Base-by-base conservation (phyloP, 2,888 invertebrate genomes). In the Graphium colonna region DNA sequence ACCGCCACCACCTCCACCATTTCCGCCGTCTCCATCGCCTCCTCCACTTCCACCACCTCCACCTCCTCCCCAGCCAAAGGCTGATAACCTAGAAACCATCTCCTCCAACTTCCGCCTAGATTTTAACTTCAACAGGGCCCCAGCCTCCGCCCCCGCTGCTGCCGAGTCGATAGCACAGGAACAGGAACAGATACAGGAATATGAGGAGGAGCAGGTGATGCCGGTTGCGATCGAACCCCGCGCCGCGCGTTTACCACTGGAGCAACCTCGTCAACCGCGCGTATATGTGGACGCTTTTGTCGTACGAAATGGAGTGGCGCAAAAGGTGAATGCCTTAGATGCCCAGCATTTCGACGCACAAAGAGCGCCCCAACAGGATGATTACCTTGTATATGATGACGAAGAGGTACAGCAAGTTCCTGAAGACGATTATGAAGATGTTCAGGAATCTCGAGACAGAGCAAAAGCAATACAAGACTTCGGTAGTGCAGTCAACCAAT, bases 201-300 rank as follows among this genome's bases (percentile, higher is more conserved):
- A 56, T 2, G 65, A 65, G 15, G 61, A 62, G 50, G 69, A 69
- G 12, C 73, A 66, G 38, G 59, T 67, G 7, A 65, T 61, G 0
- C 79, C 81, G 0, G 77, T 86, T 2, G 69, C 79, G 1, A 79
- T 87, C 45, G 67, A 71, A 51, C 88, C 88, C 0, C 77, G 77
- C n/a, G 85, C 87, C 8, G 87, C 85, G 0, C 70, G 64, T 17
- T 65, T 88, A 16, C 87, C 88, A 1, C 63, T 61, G n/a, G 71
- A 70, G 1, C 66, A 65, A 17, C 77, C 79, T 33, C 75, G 79
- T 1, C 67, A 75, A 13, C 83, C 87, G 0, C 79, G 86, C 46
- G 88, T 90, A 12, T 90, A 76, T 62, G 81, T 90, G 9, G 89
- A 90, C 58, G 90, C 90, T 0, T 89, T 87, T 60, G 79, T 90